Percentiles rank a stretch among this genome's conserved stretches.
phyloP scores from a whole-genome alignment of 2,113 vertebrate species.

The Mormyrus lacerda region DNA sequence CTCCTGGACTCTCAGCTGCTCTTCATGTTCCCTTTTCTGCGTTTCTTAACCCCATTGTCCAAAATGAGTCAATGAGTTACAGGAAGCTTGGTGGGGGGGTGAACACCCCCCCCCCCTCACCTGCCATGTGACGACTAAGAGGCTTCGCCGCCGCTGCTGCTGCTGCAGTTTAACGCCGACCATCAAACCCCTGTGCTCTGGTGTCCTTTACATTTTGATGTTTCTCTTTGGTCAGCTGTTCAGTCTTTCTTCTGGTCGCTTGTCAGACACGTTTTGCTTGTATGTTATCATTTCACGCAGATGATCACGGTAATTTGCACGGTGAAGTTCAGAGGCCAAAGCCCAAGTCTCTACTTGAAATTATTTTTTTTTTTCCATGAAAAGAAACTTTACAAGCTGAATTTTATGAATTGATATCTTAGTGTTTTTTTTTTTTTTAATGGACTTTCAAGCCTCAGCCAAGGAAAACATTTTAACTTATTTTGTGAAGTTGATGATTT shows the following conservation, averaged over 20 bases:
- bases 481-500: conserved; percentile 44
- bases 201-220: background rate
- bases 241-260: background rate
- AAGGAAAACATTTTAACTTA: conserved; percentile 60
- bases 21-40: background rate
- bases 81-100: background rate
- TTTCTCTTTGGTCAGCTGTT: background rate
- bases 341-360: conserved; percentile 43
- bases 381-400: conserved; percentile 7
- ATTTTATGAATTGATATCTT: conserved; percentile 32
- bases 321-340: conserved; percentile 17
- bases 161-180: background rate
- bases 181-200: background rate
- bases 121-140: background rate
- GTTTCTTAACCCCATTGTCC: background rate
- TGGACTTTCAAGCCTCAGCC: conserved; percentile 43
- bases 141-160: background rate
- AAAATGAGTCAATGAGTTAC: background rate
- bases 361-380: conserved; percentile 9
- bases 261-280: background rate
- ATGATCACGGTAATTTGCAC: conserved; percentile 18
- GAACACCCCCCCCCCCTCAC: background rate
- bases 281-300: background rate
- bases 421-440: conserved; percentile 33
- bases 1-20: conserved; percentile 18